Base-by-base conservation (phyloP, 2,888 invertebrate genomes). In the Tachina lurida region DNA sequence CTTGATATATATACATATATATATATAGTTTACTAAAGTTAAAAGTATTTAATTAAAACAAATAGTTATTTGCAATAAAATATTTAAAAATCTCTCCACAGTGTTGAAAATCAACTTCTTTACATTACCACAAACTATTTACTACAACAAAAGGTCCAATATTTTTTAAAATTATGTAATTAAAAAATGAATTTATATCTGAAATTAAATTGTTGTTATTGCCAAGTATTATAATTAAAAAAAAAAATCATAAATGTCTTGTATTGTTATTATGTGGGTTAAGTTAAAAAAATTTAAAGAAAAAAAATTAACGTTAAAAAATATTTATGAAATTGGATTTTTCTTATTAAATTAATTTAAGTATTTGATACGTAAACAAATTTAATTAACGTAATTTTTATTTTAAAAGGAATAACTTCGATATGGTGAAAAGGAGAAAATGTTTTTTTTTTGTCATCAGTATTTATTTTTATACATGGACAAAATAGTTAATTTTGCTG, bases 141-240 rank as follows among this genome's bases (percentile, higher is more conserved):
- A 54, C 52, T 78, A 56, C 58, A 73, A 74, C 77, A 62, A 78
- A 86, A 75, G 86, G 86, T 86, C 86, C 86, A 86, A 86, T 83
- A 86, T 62, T 83, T 84, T 41, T 75, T 75, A 65, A n/a, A 74
- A 58, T 31, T 49, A 68, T 67, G 22, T 22, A 71, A 74, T 39
- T 3, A 73, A 17, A 47, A 49, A 52, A 54, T n/a, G 5, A 67
- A 67, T 39, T 58, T 65, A 67, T 56, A 62, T 58, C 31, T 63
- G 12, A 73, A 71, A 74, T 74, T 74, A 67, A 75, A 78, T 68
- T 74, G 74, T 85, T 85, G 77, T 82, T 85, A 82, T 78, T 78
- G 56, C 49, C 65, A 62, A 43, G 43, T 45, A 54, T 62, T 19
- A 19, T n/a, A 49, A 63, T 31, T 31, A 7, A 31, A 31, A 31